Conservation (phyloP, 2,797 vertebrate species). For the Rhadinocentrus ornatus region DNA sequence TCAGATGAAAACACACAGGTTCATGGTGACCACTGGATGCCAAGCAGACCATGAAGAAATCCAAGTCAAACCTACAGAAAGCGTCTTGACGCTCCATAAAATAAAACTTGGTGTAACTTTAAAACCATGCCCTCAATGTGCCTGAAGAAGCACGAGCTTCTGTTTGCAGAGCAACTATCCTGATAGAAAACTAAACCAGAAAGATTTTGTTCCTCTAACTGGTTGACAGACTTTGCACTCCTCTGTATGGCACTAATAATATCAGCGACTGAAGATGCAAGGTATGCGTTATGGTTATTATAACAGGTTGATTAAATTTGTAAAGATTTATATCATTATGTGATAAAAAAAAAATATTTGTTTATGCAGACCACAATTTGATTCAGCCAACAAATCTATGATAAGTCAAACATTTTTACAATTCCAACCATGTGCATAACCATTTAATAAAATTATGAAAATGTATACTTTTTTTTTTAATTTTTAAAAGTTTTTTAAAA, state of each 20-base stretch:
- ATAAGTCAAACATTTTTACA: background rate
- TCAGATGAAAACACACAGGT: slow-evolving; percentile 26
- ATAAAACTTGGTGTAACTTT: slow-evolving; percentile 24
- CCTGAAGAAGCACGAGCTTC: background rate
- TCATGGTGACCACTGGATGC: slow-evolving; percentile 14
- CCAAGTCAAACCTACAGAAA: background rate
- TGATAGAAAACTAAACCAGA: slow-evolving; percentile 13
- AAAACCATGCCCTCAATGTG: background rate
- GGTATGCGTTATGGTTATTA: background rate
- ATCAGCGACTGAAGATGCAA: background rate
- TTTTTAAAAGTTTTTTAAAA: too few relatives aligned
- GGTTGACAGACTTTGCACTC: background rate
- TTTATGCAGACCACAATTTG: background rate
- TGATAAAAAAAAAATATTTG: background rate
- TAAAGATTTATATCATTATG: background rate
- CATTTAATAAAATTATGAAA: background rate
- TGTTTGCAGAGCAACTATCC: slow-evolving; percentile 24
- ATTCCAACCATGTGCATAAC: background rate
- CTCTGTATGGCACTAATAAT: background rate
- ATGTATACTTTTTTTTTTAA: too few relatives aligned
- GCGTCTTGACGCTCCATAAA: background rate
- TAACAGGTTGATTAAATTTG: background rate
- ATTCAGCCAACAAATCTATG: background rate
- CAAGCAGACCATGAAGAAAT: slow-evolving; percentile 19
- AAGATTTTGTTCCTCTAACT: background rate